Conservation (phyloP, 2,888 invertebrate species). For the Gnatocerus cornutus region DNA sequence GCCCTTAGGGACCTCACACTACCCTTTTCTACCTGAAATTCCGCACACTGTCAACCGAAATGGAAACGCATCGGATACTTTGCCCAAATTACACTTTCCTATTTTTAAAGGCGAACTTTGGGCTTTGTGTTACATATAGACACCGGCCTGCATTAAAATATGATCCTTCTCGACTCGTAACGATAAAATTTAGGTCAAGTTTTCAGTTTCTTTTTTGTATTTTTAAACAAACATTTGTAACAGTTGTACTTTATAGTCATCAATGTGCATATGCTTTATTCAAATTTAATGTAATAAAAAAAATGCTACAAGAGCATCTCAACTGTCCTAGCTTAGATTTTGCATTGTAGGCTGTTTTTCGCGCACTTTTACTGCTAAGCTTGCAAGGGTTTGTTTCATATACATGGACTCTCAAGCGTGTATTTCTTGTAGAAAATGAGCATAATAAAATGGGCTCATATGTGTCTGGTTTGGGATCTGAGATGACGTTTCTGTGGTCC, state of each 20-base stretch:
- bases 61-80: slow-evolving; percentile 45
- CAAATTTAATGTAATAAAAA: too few relatives aligned
- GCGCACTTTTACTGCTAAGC: slow-evolving; percentile 7
- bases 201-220: too few relatives aligned
- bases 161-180: background rate
- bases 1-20: slow-evolving; percentile 52
- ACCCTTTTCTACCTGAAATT: slow-evolving; percentile 44
- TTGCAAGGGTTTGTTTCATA: slow-evolving; percentile 2
- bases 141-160: slow-evolving; percentile 3
- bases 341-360: slow-evolving; percentile 2
- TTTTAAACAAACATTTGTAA: too few relatives aligned
- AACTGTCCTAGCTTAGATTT: too few relatives aligned
- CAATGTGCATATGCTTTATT: too few relatives aligned
- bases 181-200: too few relatives aligned
- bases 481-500: slow-evolving; percentile 55
- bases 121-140: slow-evolving; percentile 23
- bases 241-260: too few relatives aligned
- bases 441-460: slow-evolving; percentile 61
- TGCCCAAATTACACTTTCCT: slow-evolving; percentile 23
- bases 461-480: slow-evolving; percentile 57
- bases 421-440: slow-evolving; percentile 56
- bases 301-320: too few relatives aligned
- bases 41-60: slow-evolving; percentile 44
- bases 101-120: slow-evolving; percentile 29
- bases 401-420: slow-evolving; percentile 25